Conservation (phyloP, 2,113 vertebrate genomes). For the Eudyptes chrysolophus region DNA sequence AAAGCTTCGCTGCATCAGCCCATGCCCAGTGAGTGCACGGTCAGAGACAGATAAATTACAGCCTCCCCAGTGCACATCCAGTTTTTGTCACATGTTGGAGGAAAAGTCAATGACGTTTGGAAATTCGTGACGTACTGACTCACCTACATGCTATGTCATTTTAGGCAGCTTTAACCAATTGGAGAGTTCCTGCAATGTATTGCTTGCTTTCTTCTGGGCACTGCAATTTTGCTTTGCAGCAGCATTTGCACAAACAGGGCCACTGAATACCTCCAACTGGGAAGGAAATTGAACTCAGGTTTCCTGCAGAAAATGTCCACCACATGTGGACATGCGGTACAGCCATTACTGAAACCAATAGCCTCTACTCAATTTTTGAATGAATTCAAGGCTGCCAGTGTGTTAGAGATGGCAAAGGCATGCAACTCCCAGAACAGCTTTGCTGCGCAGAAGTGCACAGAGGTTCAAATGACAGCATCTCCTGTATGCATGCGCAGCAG, state of each 20-base stretch:
- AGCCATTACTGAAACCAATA: neutral
- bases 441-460: neutral
- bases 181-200: neutral
- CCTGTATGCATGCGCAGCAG: neutral
- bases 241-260: neutral
- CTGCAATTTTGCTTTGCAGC: neutral
- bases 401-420: neutral
- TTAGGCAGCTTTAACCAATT: neutral
- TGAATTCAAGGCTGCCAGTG: neutral
- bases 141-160: neutral
- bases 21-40: neutral
- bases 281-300: neutral
- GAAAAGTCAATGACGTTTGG: neutral
- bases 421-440: neutral
- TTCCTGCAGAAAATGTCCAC: neutral
- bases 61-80: neutral
- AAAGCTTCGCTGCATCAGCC: neutral
- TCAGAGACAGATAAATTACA: neutral
- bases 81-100: fast-evolving
- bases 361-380: fast-evolving
- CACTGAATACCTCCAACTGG: neutral
- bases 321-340: neutral
- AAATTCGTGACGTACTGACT: neutral
- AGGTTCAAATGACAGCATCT: neutral
- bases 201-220: neutral